These are phyloP conservation scores for Sarcophaga variegata DNA, from an alignment of 2,888 invertebrate genomes.

Conservation along the genomic window DNA sequence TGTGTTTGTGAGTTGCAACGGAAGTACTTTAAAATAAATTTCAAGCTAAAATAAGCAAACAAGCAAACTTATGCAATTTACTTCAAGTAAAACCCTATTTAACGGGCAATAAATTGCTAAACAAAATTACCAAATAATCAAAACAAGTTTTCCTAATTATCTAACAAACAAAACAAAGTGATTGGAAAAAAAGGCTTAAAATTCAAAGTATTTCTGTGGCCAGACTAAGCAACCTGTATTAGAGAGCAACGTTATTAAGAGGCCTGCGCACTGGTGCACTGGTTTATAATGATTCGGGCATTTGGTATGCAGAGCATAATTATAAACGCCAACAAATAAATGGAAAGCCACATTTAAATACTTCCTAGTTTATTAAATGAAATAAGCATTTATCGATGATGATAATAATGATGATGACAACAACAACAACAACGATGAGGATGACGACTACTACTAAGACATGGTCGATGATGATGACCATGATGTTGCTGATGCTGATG, in stretches of 20 bases:
- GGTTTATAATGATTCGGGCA: constrained; percentile 8
- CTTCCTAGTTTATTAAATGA: constrained; percentile 79
- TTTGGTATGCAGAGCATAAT: constrained; percentile 61
- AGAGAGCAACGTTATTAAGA: constrained; percentile 8
- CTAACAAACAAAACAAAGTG: constrained; percentile 7
- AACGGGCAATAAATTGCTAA: constrained; percentile 29
- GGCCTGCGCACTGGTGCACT: background rate
- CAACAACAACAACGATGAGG: background rate
- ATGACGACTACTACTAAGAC: background rate
- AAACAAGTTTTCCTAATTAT: constrained; percentile 32
- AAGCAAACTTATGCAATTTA: no score
- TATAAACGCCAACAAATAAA: constrained; percentile 58
- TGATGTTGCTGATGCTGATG: constrained; percentile 24
- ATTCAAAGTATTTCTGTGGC: background rate
- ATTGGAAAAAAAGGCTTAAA: background rate
- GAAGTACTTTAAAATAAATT: no score
- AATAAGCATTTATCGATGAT: constrained; percentile 51
- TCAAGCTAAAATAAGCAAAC: no score
- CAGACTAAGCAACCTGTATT: background rate
- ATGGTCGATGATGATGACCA: constrained; percentile 21
- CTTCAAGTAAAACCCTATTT: constrained; percentile 9
- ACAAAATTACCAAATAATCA: constrained; percentile 39
- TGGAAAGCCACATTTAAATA: constrained; percentile 71
- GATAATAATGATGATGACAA: constrained; percentile 34
- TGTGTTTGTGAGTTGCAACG: no score